phyloP scores from a whole-genome alignment of 2,113 vertebrate species.

The Mus spicilegus region DNA sequence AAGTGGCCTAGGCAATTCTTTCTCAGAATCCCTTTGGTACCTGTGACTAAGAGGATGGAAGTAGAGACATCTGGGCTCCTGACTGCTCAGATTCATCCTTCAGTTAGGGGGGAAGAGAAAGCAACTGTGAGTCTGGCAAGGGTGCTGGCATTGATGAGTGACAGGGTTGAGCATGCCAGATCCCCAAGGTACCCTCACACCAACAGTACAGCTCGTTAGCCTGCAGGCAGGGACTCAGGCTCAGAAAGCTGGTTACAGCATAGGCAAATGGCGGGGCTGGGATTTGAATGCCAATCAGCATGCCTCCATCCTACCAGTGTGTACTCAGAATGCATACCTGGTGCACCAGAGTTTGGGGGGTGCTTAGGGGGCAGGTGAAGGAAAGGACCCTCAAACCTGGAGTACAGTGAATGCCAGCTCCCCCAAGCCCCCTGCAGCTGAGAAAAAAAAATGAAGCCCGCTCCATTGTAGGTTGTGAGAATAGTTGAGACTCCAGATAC shows the following conservation, averaged over 20 bases:
- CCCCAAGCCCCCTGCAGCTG: no score
- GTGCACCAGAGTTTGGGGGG: no score
- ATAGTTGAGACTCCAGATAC: not conserved
- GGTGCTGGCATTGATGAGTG: no score
- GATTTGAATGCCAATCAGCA: not conserved
- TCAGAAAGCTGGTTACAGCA: not conserved
- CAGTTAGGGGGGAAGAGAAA: not conserved
- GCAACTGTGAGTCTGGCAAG: rapidly evolving
- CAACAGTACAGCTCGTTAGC: no score
- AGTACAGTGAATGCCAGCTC: not conserved
- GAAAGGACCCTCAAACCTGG: no score
- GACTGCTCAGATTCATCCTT: not conserved
- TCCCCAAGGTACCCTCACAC: rapidly evolving
- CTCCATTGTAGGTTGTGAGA: not conserved
- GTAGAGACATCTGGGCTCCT: not conserved
- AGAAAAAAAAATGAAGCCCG: not conserved
- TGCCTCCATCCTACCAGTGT: rapidly evolving
- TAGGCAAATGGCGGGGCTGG: not conserved
- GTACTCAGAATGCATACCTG: not conserved
- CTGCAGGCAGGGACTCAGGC: not conserved
- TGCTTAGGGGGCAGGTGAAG: rapidly evolving
- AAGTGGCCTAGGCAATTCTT: not conserved
- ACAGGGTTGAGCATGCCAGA: rapidly evolving
- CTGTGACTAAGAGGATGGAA: not conserved
- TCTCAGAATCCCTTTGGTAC: not conserved